A percentile compares a stretch with the other conserved stretches of the same genome.
These are phyloP conservation scores for Lipotes vexillifer DNA, from an alignment of 2,113 vertebrate species.

Conservation along the genomic window DNA sequence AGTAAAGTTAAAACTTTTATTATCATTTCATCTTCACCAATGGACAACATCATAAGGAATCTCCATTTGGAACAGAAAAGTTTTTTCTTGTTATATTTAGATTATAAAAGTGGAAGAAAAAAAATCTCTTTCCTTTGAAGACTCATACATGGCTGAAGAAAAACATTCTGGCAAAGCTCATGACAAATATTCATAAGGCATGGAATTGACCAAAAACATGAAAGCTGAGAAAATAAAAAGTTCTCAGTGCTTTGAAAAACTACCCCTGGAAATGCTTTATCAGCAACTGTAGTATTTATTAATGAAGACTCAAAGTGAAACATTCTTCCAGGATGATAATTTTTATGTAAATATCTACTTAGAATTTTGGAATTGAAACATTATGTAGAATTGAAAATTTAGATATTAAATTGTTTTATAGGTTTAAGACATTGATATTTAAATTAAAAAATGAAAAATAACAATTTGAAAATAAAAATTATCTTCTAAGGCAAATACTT, in stretches of 20 bases:
- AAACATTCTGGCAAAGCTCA: background rate
- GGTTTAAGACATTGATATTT: background rate
- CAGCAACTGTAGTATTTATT: background rate
- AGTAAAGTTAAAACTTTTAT: background rate
- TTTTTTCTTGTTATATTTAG: background rate
- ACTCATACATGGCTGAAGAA: background rate
- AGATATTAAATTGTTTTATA: background rate
- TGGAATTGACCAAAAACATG: background rate
- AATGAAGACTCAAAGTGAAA: background rate
- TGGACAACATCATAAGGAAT: background rate
- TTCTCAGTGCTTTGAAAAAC: background rate
- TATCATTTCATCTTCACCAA: background rate
- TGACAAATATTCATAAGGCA: background rate
- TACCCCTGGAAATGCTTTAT: background rate
- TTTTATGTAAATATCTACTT: background rate
- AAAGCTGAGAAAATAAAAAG: background rate
- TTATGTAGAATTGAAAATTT: background rate
- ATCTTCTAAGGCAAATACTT: background rate
- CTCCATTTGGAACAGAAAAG: background rate
- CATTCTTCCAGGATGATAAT: background rate
- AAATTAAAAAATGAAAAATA: background rate
- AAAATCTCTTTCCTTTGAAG: background rate
- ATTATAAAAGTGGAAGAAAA: background rate
- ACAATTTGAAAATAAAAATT: background rate
- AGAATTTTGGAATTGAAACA: slow-evolving; percentile 1